Percentiles rank a stretch among this genome's conserved stretches.
These are phyloP conservation scores for Lepidocyrtinus sp. DNA, from an alignment of 2,888 invertebrate genomes.

Conservation along the genomic window DNA sequence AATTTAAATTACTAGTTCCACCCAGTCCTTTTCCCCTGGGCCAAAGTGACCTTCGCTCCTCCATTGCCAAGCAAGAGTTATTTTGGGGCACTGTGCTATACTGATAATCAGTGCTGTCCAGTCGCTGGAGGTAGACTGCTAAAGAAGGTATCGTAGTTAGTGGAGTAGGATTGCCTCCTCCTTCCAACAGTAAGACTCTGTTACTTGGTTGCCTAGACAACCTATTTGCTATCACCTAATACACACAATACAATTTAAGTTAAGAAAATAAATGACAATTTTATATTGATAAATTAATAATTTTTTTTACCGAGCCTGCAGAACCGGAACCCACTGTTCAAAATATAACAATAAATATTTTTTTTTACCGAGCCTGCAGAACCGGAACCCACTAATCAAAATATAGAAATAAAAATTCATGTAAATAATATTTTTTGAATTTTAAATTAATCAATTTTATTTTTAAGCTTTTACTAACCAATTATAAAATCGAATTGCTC, in stretches of 20 bases:
- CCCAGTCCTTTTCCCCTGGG: conserved; percentile 62
- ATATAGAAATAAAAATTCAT: conserved; percentile 19
- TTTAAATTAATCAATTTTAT: conserved; percentile 12
- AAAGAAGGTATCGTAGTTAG: conserved; percentile 55
- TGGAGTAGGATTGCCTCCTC: conserved; percentile 60
- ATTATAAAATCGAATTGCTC: conserved; percentile 63
- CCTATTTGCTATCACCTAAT: conserved; percentile 62
- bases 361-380: too few relatives aligned
- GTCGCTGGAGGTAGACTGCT: conserved; percentile 55
- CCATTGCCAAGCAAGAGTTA: conserved; percentile 60
- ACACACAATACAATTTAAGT: too few relatives aligned
- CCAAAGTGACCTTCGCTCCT: conserved; percentile 47
- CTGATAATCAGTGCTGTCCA: conserved; percentile 63
- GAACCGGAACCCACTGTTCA: too few relatives aligned
- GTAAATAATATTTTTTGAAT: conserved; percentile 7
- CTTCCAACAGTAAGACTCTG: conserved; percentile 60
- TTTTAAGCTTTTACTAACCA: conserved; percentile 31
- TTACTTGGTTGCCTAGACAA: conserved; percentile 59
- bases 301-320: too few relatives aligned
- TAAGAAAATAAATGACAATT: too few relatives aligned
- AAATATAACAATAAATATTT: too few relatives aligned
- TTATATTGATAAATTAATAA: too few relatives aligned
- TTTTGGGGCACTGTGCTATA: conserved; percentile 61
- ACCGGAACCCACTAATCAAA: too few relatives aligned
- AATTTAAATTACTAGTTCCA: conserved; percentile 60